Conservation (phyloP, 2,113 vertebrate genomes). For the Semicossyphus pulcher region DNA sequence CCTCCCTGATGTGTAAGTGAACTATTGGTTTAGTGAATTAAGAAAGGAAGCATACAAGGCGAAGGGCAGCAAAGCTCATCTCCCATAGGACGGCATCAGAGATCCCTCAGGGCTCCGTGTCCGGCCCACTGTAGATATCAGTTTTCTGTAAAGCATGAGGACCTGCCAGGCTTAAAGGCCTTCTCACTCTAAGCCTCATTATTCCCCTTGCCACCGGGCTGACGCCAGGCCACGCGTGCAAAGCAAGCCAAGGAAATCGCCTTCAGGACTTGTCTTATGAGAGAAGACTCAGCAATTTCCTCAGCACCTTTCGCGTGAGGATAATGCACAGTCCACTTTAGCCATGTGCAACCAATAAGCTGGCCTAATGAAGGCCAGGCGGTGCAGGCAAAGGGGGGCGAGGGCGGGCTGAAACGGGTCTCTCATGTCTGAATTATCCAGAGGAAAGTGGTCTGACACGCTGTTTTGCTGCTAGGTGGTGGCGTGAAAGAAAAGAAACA, state of each 20-base stretch:
- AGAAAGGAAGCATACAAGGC: constrained; percentile 66
- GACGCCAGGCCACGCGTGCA: constrained; percentile 83
- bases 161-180: constrained; percentile 62
- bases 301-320: constrained; percentile 84
- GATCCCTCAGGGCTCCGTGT: constrained; percentile 68
- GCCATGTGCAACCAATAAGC: constrained; percentile 88
- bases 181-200: constrained; percentile 65
- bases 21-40: constrained; percentile 66
- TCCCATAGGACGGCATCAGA: constrained; percentile 68
- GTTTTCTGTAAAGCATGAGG: constrained; percentile 63
- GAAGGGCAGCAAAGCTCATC: constrained; percentile 59
- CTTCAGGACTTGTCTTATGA: constrained; percentile 75
- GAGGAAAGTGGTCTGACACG: constrained; percentile 79
- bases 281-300: constrained; percentile 85
- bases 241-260: constrained; percentile 82
- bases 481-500: constrained; percentile 78
- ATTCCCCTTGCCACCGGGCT: constrained; percentile 76
- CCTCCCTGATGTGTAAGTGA: constrained; percentile 35
- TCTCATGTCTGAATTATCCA: constrained; percentile 78
- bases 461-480: constrained; percentile 73
- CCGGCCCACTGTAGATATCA: constrained; percentile 66
- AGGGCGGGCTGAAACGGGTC: constrained; percentile 59
- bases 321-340: constrained; percentile 79
- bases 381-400: constrained; percentile 48
- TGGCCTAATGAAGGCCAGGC: constrained; percentile 85